Evolutionary conservation across 1,140 invertebrate genomes (phyloP), one percentile per base, ranked within the genome.

Genomic region (Eulimnadia texana): DNA sequence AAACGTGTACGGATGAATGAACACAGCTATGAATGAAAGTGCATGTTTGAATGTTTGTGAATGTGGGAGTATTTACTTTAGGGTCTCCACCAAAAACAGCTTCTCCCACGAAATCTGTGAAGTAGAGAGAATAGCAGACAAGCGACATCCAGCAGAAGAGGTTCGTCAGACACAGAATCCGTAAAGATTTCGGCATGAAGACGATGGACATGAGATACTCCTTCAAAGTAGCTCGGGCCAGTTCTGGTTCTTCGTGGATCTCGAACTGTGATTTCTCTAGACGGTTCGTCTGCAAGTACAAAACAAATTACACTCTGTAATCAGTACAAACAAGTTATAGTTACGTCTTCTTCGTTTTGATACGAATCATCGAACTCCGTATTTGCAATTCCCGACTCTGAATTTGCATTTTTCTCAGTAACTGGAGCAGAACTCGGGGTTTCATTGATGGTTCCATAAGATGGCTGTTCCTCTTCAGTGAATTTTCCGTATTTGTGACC

Each of bases 131-230:
- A 70, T 97, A 98, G 71, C 91, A 95, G 1, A 97, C 90, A 60
- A 97, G 86, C 0, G 92, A 90, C 90, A 94, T 96, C 94, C 93
- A 97, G 69, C 90, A 95, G 72, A 96, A 96, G 0, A 96, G 77
- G 76, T 97, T 97, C 0, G 93, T 96, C 2, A 95, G 64, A 68
- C 93, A 97, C 1, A 98, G 79, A 66, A 92, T 82, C 42, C 84
- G 78, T 60, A 98, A 74, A 1, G 88, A 93, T 61, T 77, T 74
- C 0, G 93, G 93, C 89, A 97, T 94, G 59, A 83, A 78, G 0
- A 97, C 68, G 27, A 97, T 95, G 2, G 93, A 94, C 57, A 80
- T 75, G 10, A 98, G 75, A 72, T 97, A 96, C 66, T 92, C 82
- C 25, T 69, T 71, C 9, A 80, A 67, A 9, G 52, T 54, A 23